Conservation (phyloP, 2,113 vertebrate species). For the Xiphias gladius region DNA sequence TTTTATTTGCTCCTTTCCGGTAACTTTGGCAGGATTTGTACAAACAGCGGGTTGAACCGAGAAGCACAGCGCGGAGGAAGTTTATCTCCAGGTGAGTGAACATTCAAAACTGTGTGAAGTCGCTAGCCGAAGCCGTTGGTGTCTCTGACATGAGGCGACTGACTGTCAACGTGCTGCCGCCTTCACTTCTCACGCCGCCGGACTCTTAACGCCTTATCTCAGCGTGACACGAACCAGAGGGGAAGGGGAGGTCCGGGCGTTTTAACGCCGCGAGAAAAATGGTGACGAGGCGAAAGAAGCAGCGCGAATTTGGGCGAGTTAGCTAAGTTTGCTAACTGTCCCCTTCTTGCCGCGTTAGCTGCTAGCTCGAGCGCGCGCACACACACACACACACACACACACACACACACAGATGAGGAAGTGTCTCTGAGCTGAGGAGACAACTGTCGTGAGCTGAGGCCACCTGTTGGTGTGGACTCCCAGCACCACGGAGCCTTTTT, state of each 20-base stretch:
- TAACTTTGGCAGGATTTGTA: too few relatives aligned
- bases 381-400: too few relatives aligned
- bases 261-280: neutral
- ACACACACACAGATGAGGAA: neutral
- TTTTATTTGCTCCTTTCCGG: rapidly evolving
- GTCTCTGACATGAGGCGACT: constrained; percentile 39
- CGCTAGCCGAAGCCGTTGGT: constrained; percentile 32
- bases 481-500: neutral
- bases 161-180: constrained; percentile 38
- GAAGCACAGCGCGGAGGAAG: neutral
- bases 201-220: neutral
- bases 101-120: neutral
- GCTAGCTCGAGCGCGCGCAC: neutral
- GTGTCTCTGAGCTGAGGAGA: neutral
- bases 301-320: neutral
- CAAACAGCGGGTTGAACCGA: neutral
- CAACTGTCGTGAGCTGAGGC: neutral
- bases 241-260: neutral
- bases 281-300: neutral
- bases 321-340: constrained; percentile 15
- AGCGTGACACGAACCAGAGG: rapidly evolving
- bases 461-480: constrained; percentile 51
- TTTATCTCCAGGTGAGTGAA: constrained; percentile 22
- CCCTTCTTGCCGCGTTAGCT: constrained; percentile 4
- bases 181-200: neutral